Evolutionary conservation across 2,113 vertebrate species (phyloP).

Genomic region (Paramisgurnus dabryanus): DNA sequence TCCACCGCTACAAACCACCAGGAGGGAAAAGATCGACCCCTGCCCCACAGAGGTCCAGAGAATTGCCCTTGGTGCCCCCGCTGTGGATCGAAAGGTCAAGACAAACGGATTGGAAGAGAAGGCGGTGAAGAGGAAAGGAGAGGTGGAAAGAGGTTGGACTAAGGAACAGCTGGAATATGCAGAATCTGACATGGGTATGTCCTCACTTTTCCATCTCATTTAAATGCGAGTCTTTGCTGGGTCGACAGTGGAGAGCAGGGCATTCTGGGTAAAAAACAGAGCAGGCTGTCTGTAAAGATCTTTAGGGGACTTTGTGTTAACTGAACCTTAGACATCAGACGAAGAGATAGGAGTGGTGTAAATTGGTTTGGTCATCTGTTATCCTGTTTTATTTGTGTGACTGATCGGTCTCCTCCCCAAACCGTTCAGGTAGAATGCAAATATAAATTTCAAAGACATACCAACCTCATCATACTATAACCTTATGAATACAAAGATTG

Average conservation of each 20-base stretch:
- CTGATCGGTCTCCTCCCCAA: not conserved
- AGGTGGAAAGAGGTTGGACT: conserved; percentile 89
- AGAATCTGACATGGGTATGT: conserved; percentile 84
- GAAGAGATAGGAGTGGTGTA: not conserved
- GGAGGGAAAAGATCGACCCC: conserved; percentile 80
- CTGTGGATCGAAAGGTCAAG: conserved; percentile 72
- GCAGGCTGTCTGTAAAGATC: not conserved
- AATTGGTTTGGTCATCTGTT: not conserved
- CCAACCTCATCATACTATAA: not conserved
- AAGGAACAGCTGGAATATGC: conserved; percentile 86
- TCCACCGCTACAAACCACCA: conserved; percentile 56
- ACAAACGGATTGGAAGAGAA: conserved; percentile 79
- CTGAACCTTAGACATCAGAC: not conserved
- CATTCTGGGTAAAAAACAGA: not conserved
- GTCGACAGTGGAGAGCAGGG: not conserved
- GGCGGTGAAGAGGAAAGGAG: conserved; percentile 82
- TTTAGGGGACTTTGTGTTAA: not conserved
- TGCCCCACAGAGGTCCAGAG: conserved; percentile 63
- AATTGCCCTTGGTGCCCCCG: conserved; percentile 67
- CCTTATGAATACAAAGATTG: not conserved
- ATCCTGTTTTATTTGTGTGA: conserved; percentile 13
- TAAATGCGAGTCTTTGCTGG: not conserved
- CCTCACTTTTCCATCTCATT: conserved; percentile 32
- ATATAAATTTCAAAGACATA: not conserved
- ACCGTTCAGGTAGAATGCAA: not conserved